Conservation (phyloP, 2,888 invertebrate genomes). For the Caenorhabditis virilis region DNA sequence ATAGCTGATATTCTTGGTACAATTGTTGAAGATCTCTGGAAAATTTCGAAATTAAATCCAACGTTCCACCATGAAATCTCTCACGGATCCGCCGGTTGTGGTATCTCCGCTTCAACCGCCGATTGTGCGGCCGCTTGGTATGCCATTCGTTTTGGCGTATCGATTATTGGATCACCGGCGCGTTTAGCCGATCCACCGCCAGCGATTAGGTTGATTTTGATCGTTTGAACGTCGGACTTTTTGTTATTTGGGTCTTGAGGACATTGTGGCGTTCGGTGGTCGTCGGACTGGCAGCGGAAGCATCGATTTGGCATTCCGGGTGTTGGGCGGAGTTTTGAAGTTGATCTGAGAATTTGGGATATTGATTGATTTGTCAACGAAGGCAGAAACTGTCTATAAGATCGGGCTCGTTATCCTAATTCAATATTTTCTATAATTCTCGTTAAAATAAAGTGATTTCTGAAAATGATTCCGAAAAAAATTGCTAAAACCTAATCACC, state of each 20-base stretch:
- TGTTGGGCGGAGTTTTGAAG: constrained; percentile 63
- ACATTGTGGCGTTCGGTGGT: constrained; percentile 65
- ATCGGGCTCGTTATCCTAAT: not conserved
- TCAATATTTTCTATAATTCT: not conserved
- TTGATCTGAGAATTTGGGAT: constrained; percentile 46
- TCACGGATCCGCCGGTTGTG: constrained; percentile 59
- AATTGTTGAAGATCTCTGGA: constrained; percentile 63
- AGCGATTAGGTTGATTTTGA: constrained; percentile 49
- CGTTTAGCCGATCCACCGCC: constrained; percentile 30
- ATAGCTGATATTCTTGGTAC: constrained; percentile 63
- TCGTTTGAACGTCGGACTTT: constrained; percentile 12
- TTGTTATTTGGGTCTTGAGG: constrained; percentile 50
- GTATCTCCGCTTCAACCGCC: constrained; percentile 56
- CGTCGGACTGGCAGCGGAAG: constrained; percentile 61
- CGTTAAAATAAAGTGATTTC: not conserved
- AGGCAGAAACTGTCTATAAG: too few relatives aligned
- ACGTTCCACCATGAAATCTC: constrained; percentile 7
- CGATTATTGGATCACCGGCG: constrained; percentile 20
- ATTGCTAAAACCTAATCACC: too few relatives aligned
- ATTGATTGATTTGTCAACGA: not conserved
- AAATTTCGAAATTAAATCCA: not conserved
- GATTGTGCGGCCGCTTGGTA: constrained; percentile 5
- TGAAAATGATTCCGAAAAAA: not conserved
- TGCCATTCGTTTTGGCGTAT: constrained; percentile 19
- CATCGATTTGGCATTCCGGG: constrained; percentile 63